Base-by-base conservation (phyloP, 2,113 vertebrate genomes). In the Monopterus albus region DNA sequence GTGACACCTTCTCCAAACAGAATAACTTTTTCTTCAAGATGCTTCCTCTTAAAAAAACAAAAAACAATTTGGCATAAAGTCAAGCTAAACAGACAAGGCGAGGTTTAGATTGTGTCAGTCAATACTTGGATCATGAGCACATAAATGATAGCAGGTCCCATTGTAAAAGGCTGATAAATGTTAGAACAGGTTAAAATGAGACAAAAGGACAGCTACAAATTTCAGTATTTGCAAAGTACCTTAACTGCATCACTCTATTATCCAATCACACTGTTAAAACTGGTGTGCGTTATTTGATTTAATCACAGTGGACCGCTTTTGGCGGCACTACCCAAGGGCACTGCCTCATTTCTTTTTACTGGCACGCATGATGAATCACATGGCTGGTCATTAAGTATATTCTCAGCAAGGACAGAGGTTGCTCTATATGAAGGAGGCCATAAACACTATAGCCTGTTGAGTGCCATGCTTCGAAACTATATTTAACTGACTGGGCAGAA, bases 1-100 rank as follows among this genome's bases (percentile, higher is more conserved):
- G 18, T 67, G 71, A 83, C 42, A 58, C 7, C 2, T n/a, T 45
- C n/a, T 59, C 21, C 25, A 74, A 64, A 80, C 39, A 79, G 12
- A 73, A 25, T 1, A 12, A 43, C 18, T 35, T 53, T 31, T n/a
- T 58, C 26, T 38, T 25, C 17, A 15, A 39, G n/a, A 42, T 6
- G n/a, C 18, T 38, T 13, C 7, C 18, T 43, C 2, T 18, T 42
- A 20, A 10, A 12, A 60, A 60, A 65, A 68, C 25, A 63, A 12
- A 39, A 13, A 49, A 21, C 7, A 15, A 31, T 61, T 20, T 72
- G 60, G 69, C 61, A 47, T 56, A n/a, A 55, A 65, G 46, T 63
- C 61, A 80, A 69, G 15, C 39, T 38, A 74, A 75, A 80, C 63
- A 75, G 26, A 31, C 29, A 31, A 20, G 10, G 39, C 26, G 2